Evolutionary conservation across 2,888 invertebrate species (phyloP), one percentile per base, ranked within the genome.

Genomic region (Limenitis camilla): DNA sequence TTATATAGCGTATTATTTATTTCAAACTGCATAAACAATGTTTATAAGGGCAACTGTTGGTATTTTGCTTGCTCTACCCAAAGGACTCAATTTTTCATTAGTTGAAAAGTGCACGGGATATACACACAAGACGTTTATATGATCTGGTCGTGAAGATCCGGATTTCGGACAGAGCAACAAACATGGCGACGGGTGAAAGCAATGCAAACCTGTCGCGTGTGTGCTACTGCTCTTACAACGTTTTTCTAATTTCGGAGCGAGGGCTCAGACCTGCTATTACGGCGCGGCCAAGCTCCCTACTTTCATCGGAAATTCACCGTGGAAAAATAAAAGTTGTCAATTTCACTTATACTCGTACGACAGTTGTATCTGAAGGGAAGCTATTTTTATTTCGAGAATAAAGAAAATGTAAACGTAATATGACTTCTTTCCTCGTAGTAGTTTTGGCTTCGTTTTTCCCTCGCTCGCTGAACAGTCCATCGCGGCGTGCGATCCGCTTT

Each of bases 161-260:
- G 32, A 52, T 45, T 35, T 33, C 19, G 19, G 66, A 65, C 35
- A 28, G 65, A 65, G 66, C 64, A 64, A 65, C 70, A 62, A 74
- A 76, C 68, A 74, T 75, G 78, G 76, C 74, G 71, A 69, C 71
- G 61, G 78, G 84, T 74, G 85, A 84, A 85, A 85, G 85, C 82
- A 68, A 67, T 66, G 57, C 66, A 61, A 52, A 67, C 73, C 65
- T 69, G 74, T 78, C 72, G 77, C 80, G 78, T 78, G 77, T 72
- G 70, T 68, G 70, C 74, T 65, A 68, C 70, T 71, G 71, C 77
- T 76, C 71, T 74, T 81, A 83, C 83, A 76, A 76, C 76, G 75
- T 81, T 80, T 82, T 81, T 81, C 81, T 80, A 72, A 81, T 81
- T 83, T 83, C 76, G 81, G 78, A 76, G 68, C 64, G 73, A 77